These are phyloP conservation scores for Heliothis virescens DNA, from an alignment of 1,140 invertebrate species.

Conservation along the genomic window DNA sequence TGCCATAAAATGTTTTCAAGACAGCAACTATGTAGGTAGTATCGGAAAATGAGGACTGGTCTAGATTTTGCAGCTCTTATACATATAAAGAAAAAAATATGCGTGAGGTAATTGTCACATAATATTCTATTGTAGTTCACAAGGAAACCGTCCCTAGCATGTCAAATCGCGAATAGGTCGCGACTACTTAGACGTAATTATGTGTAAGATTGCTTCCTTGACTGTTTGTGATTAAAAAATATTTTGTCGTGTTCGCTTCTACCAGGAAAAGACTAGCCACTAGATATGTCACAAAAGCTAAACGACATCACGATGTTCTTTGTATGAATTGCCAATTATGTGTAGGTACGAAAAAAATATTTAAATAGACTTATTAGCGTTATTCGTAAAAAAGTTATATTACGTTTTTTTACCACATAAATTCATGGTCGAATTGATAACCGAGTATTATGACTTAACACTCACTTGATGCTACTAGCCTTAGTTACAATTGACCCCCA, in stretches of 20 bases:
- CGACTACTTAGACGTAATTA: constrained; percentile 10
- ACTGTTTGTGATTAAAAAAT: constrained; percentile 22
- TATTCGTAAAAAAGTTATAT: too few species aligned
- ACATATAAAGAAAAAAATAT: too few species aligned
- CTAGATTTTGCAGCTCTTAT: too few species aligned
- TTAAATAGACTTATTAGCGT: background rate
- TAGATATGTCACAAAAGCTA: background rate
- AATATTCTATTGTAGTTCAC: background rate
- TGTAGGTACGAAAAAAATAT: background rate
- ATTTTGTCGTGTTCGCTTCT: background rate
- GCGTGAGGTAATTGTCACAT: background rate
- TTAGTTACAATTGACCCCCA: too few species aligned
- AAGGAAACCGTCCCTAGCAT: background rate
- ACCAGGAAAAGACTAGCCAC: background rate
- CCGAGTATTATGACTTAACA: too few species aligned
- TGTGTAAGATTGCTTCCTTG: constrained; percentile 22
- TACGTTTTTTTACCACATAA: too few species aligned
- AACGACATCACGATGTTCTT: background rate
- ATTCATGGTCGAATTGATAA: too few species aligned
- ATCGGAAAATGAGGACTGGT: too few species aligned
- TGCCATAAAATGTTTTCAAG: too few species aligned
- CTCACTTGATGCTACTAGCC: too few species aligned
- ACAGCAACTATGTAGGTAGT: too few species aligned
- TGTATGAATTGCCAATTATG: background rate
- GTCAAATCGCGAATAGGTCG: background rate